Conservation (phyloP, 2,113 vertebrate species). For the Chamaea fasciata region DNA sequence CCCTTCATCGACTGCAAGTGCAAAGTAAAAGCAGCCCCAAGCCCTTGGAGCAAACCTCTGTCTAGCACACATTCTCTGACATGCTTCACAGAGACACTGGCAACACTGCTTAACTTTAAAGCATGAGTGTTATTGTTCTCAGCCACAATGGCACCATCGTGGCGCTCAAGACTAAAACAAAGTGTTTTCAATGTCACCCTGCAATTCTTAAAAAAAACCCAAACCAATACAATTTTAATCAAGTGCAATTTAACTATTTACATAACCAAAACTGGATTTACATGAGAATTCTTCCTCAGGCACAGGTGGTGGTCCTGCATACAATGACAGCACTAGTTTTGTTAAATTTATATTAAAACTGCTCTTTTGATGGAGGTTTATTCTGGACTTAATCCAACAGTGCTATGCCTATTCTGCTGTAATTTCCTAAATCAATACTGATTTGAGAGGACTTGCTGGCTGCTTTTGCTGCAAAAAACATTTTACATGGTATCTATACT, state of each 20-base stretch:
- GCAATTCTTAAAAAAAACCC: not conserved
- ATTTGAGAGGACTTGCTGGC: not conserved
- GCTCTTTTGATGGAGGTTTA: not conserved
- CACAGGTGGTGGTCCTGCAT: not conserved
- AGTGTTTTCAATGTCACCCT: not conserved
- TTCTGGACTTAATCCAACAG: not conserved
- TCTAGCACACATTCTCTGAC: not conserved
- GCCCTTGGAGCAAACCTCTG: not conserved
- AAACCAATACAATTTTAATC: not conserved
- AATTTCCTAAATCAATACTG: not conserved
- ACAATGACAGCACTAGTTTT: not conserved
- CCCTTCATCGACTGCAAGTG: not conserved
- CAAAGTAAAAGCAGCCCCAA: not conserved
- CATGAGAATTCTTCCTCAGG: not conserved
- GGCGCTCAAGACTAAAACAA: not conserved
- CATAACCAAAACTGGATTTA: not conserved
- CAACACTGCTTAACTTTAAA: not conserved
- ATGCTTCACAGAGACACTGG: not conserved
- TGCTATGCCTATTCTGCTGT: not conserved
- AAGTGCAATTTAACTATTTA: not conserved
- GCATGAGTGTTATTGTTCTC: not conserved
- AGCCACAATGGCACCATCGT: not conserved
- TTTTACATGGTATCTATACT: not conserved
- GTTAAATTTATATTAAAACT: not conserved
- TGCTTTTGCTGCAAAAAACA: not conserved